Evolutionary conservation across 2,113 vertebrate species (phyloP), one percentile per base, ranked within the genome.

Genomic region (Rousettus leschenaultii): DNA sequence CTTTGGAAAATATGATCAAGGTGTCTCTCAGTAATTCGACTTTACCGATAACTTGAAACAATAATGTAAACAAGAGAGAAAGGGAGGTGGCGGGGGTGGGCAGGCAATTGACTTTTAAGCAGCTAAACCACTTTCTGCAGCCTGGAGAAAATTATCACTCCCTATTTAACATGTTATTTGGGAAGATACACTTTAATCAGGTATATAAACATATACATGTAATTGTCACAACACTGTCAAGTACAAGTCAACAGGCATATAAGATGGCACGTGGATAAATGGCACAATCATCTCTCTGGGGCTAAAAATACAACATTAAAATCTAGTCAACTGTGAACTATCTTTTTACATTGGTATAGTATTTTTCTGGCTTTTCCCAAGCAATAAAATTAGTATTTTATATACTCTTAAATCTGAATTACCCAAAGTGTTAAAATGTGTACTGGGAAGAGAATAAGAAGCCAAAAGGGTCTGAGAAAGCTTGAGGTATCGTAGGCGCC

Each of bases 1-100:
- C 53, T 96, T 93, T 90, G 30, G 55, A 70, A 97, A 95, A 88
- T 78, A 14, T 26, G 57, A 90, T 83, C 30, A 65, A 33, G 7
- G n/a, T 65, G 16, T 88, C 86, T 82, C 53, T 78, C 55, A 59
- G n/a, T 90, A 88, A 95, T 78, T 95, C 65, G 38, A 19, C 57
- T 95, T 95, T 88, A 94, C 83, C 88, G n/a, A 18, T 88, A 88
- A 96, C 33, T 22, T 59, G 40, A 91, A 97, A 80, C 53, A 95
- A 83, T 22, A 77, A 70, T 63, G 30, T 79, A 94, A 95, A 53
- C 87, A 55, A 14, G 53, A 90, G 38, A 85, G 66, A 95, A 74
- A 85, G 2, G 7, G 16, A 10, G 57, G 28, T 43, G 12, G 43
- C 19, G 40, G 24, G 6, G 2, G 19, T 1, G 6, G 22, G 57